Percentiles rank a stretch among this genome's conserved stretches.
These are phyloP conservation scores for Drosophila cognata DNA, from an alignment of 2,888 invertebrate genomes.

Conservation along the genomic window DNA sequence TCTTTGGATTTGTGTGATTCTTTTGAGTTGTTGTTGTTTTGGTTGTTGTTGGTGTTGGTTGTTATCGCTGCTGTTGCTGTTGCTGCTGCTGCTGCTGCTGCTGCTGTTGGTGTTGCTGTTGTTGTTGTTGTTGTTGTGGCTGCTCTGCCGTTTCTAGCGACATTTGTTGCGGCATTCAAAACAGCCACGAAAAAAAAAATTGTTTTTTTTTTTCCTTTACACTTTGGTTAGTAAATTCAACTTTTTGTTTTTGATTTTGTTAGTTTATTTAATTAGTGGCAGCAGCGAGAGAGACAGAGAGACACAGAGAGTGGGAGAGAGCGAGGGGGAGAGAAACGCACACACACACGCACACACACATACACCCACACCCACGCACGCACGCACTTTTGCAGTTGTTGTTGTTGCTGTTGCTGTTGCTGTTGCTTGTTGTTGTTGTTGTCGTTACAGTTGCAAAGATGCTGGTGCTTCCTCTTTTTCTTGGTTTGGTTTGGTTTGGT, in stretches of 20 bases:
- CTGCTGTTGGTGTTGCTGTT: constrained; percentile 19
- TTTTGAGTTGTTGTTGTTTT: constrained; percentile 13
- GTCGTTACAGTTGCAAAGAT: neutral
- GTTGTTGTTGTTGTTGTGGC: constrained; percentile 7
- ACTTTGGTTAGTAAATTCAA: constrained; percentile 12
- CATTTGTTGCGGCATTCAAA: constrained; percentile 38
- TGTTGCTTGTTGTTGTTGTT: constrained; percentile 17
- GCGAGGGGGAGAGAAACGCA: neutral
- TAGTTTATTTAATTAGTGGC: constrained; percentile 31
- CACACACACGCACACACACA: neutral
- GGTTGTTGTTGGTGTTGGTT: constrained; percentile 11
- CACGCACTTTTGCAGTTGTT: constrained; percentile 22
- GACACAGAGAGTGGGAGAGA: neutral
- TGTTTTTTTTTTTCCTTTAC: neutral
- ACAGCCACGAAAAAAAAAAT: constrained; percentile 3
- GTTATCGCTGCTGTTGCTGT: constrained; percentile 14
- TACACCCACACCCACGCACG: constrained; percentile 6
- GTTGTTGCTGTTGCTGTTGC: constrained; percentile 7
- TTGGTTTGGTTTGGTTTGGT: constrained; percentile 16
- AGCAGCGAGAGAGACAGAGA: constrained; percentile 5
- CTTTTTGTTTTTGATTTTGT: constrained; percentile 9
- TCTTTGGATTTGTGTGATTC: constrained; percentile 44
- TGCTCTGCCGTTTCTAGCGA: constrained; percentile 22
- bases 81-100: constrained; percentile 25
- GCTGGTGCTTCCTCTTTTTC: constrained; percentile 2